phyloP scores from a whole-genome alignment of 2,888 invertebrate species.

The Phortica magna region DNA sequence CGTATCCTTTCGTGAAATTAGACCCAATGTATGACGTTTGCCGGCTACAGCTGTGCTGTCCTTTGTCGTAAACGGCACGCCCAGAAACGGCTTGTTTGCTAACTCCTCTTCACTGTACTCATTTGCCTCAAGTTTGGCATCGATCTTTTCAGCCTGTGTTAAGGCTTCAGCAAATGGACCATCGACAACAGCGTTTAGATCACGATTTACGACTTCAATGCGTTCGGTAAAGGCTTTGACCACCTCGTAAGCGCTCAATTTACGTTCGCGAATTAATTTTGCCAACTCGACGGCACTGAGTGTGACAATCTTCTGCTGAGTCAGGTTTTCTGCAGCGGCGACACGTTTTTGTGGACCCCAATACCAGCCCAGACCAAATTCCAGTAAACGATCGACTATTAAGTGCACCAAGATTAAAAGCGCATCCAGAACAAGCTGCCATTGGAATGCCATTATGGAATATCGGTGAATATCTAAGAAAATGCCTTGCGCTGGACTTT shows the following conservation, averaged over 20 bases:
- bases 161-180: conserved; percentile 82
- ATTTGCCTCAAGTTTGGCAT: conserved; percentile 82
- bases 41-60: conserved; percentile 91
- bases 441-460: conserved; percentile 56
- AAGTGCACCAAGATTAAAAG: conserved; percentile 67
- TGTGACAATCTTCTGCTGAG: conserved; percentile 74
- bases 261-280: conserved; percentile 82
- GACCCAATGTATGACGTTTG: conserved; percentile 84
- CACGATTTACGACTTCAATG: conserved; percentile 84
- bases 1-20: conserved; percentile 81
- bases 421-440: conserved; percentile 59
- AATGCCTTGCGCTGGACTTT: conserved; percentile 4
- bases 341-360: conserved; percentile 68
- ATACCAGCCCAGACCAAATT: conserved; percentile 71
- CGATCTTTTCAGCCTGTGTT: conserved; percentile 85
- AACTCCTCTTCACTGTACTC: conserved; percentile 82
- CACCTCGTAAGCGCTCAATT: conserved; percentile 84
- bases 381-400: conserved; percentile 66
- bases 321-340: conserved; percentile 57
- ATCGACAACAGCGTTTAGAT: conserved; percentile 91
- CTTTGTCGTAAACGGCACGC: conserved; percentile 95
- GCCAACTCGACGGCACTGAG: conserved; percentile 85
- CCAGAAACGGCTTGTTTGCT: conserved; percentile 87
- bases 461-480: conserved; percentile 37
- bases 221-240: conserved; percentile 87